phyloP scores from a whole-genome alignment of 1,140 invertebrate genomes.

The Ridgeia piscesae region DNA sequence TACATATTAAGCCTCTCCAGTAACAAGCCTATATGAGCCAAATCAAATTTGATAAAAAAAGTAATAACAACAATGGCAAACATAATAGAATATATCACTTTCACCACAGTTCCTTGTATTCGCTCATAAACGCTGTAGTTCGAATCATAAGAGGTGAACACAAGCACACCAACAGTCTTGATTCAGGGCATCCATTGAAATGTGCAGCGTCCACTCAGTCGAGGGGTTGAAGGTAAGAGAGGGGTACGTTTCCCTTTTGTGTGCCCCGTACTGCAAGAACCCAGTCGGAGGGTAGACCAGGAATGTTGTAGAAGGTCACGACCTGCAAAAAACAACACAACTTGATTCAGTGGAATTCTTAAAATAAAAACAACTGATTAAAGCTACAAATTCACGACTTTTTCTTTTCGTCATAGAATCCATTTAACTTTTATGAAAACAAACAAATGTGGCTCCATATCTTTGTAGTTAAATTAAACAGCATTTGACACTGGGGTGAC shows the following conservation, averaged over 20 bases:
- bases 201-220: constrained; percentile 28
- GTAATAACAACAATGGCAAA: background rate
- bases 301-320: constrained; percentile 64
- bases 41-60: background rate
- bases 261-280: constrained; percentile 70
- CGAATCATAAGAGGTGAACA: background rate
- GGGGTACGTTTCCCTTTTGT: constrained; percentile 68
- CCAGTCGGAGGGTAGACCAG: constrained; percentile 68
- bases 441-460: too few relatives aligned
- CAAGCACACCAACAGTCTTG: background rate
- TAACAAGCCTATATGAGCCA: background rate
- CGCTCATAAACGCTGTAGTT: background rate
- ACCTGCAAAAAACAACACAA: constrained; percentile 62
- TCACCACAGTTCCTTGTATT: background rate
- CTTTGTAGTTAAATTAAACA: too few relatives aligned
- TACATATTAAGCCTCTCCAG: background rate
- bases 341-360: background rate
- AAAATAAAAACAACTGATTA: background rate
- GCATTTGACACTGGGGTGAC: too few relatives aligned
- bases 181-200: background rate
- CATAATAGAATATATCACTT: background rate
- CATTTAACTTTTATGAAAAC: too few relatives aligned
- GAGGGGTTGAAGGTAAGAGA: constrained; percentile 61
- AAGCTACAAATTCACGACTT: too few relatives aligned
- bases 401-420: too few relatives aligned